phyloP scores from a whole-genome alignment of 2,113 vertebrate species.

The Clarias macrocephalus region DNA sequence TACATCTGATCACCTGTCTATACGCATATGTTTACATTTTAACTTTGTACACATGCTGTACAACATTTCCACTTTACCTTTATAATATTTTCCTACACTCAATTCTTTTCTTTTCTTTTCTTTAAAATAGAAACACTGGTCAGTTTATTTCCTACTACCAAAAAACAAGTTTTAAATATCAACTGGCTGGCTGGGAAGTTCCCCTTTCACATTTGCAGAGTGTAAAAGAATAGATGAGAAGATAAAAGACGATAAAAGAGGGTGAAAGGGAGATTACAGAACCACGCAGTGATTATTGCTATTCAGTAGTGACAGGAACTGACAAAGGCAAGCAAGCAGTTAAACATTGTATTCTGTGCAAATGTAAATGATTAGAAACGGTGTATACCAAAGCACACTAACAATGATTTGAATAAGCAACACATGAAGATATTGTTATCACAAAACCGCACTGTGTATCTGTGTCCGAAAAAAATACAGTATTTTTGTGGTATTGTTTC shows the following conservation, averaged over 20 bases:
- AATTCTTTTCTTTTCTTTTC: background rate
- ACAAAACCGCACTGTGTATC: constrained; percentile 22
- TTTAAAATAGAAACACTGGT: constrained; percentile 45
- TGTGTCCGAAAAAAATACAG: constrained; percentile 11
- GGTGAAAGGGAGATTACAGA: constrained; percentile 43
- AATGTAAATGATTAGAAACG: constrained; percentile 19
- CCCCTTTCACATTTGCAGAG: constrained; percentile 69
- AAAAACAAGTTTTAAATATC: constrained; percentile 76
- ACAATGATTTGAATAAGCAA: background rate
- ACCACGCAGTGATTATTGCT: constrained; percentile 56
- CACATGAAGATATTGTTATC: background rate
- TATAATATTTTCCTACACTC: background rate
- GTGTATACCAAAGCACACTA: background rate
- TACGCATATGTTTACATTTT: background rate
- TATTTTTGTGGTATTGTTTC: constrained; percentile 39
- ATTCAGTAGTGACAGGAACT: constrained; percentile 36
- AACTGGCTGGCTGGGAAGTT: constrained; percentile 74
- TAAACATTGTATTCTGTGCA: background rate
- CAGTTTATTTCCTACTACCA: constrained; percentile 58
- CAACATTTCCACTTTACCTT: background rate
- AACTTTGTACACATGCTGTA: background rate
- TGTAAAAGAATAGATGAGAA: constrained; percentile 33
- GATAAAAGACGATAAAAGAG: constrained; percentile 28
- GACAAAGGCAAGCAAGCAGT: constrained; percentile 15
- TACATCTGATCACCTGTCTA: background rate